Conservation (phyloP, 2,888 invertebrate species). For the Synergus laeviventris region DNA sequence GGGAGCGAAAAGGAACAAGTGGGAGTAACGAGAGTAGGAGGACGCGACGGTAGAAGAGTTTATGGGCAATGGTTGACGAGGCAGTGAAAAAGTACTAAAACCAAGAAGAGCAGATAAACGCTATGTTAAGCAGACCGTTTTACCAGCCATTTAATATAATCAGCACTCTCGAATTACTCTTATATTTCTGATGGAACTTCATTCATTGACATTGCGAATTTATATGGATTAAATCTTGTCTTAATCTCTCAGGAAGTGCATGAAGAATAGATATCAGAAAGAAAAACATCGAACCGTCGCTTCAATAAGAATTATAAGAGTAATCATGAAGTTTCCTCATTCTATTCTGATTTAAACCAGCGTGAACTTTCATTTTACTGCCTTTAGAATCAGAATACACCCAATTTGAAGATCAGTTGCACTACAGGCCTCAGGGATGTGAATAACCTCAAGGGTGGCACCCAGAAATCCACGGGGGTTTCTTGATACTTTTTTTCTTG, state of each 20-base stretch:
- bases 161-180: conserved; percentile 62
- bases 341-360: no score
- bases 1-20: conserved; percentile 33
- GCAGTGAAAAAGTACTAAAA: conserved; percentile 76
- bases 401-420: no score
- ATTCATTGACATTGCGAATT: background rate
- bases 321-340: no score
- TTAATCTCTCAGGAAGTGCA: no score
- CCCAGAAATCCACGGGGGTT: background rate
- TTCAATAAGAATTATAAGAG: no score
- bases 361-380: no score
- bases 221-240: no score
- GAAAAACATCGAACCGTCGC: no score
- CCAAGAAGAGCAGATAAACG: conserved; percentile 75
- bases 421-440: no score
- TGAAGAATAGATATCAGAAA: no score
- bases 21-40: conserved; percentile 51
- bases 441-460: background rate
- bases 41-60: conserved; percentile 46
- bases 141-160: conserved; percentile 76
- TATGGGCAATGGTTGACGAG: conserved; percentile 74
- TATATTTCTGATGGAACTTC: conserved; percentile 9
- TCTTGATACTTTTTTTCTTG: background rate
- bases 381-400: no score
- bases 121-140: conserved; percentile 76